Conservation (phyloP, 2,113 vertebrate species). For the Hippocampus mohnikei region DNA sequence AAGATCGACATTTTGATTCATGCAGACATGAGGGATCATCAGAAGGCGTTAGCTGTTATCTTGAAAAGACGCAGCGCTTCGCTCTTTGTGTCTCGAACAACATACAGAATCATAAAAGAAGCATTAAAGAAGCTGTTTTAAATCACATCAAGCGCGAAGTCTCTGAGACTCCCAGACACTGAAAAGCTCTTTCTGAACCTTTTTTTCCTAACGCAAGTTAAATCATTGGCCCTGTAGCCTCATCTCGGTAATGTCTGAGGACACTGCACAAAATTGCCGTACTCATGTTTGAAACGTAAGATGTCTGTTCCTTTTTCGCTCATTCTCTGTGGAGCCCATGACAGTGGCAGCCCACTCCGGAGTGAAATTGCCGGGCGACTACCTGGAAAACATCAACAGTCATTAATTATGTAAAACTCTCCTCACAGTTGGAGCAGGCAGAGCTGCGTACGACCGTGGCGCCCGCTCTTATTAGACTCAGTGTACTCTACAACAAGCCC, state of each 20-base stretch:
- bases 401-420: slow-evolving; percentile 81
- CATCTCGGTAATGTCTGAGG: slow-evolving; percentile 70
- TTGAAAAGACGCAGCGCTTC: slow-evolving; percentile 26
- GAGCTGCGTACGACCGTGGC: slow-evolving; percentile 57
- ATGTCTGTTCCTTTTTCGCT: slow-evolving; percentile 73
- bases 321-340: slow-evolving; percentile 57
- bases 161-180: slow-evolving; percentile 60
- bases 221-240: slow-evolving; percentile 62
- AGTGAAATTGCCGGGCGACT: slow-evolving; percentile 75
- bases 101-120: slow-evolving; percentile 47
- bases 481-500: slow-evolving; percentile 67
- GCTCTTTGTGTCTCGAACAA: slow-evolving; percentile 33
- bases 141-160: slow-evolving; percentile 56
- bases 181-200: slow-evolving; percentile 62
- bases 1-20: slow-evolving; percentile 48
- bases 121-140: slow-evolving; percentile 56
- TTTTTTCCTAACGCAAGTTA: slow-evolving; percentile 55
- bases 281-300: slow-evolving; percentile 76
- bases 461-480: slow-evolving; percentile 72
- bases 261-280: slow-evolving; percentile 77
- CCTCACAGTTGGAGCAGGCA: slow-evolving; percentile 62
- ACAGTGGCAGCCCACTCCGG: slow-evolving; percentile 63
- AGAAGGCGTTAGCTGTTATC: slow-evolving; percentile 35
- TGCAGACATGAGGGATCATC: slow-evolving; percentile 47
- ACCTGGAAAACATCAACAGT: slow-evolving; percentile 80